Conservation (phyloP, 2,888 invertebrate genomes). For the Leptinotarsa juncta region DNA sequence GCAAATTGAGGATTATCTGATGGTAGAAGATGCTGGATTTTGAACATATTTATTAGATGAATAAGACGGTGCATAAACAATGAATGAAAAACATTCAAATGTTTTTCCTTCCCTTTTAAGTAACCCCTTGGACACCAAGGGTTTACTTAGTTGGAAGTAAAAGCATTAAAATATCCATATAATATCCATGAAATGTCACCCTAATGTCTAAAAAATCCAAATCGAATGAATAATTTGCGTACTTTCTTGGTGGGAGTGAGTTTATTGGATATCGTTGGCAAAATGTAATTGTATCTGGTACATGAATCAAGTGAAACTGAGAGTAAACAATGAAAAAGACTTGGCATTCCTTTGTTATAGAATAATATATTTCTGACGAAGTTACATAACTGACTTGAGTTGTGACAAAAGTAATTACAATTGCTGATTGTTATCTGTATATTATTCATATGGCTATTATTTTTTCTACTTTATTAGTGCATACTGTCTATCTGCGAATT, state of each 20-base stretch:
- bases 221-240: neutral
- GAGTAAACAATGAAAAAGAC: neutral
- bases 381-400: neutral
- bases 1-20: too few species aligned
- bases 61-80: too few species aligned
- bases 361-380: constrained; percentile 1
- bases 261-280: constrained; percentile 7
- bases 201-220: neutral
- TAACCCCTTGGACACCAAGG: too few species aligned
- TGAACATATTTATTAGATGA: too few species aligned
- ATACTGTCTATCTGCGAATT: neutral
- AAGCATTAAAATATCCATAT: too few species aligned
- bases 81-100: too few species aligned
- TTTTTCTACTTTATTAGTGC: neutral
- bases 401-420: constrained; percentile 17
- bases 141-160: too few species aligned
- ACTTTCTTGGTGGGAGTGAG: neutral
- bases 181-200: neutral
- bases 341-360: constrained; percentile 4
- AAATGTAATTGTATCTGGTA: neutral
- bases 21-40: too few species aligned
- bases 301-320: neutral
- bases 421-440: constrained; percentile 13
- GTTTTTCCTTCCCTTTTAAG: too few species aligned
- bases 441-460: neutral